Percentiles rank a stretch among this genome's conserved stretches.
Conservation (phyloP, 1,140 invertebrate species). For the Tribolium castaneum region DNA sequence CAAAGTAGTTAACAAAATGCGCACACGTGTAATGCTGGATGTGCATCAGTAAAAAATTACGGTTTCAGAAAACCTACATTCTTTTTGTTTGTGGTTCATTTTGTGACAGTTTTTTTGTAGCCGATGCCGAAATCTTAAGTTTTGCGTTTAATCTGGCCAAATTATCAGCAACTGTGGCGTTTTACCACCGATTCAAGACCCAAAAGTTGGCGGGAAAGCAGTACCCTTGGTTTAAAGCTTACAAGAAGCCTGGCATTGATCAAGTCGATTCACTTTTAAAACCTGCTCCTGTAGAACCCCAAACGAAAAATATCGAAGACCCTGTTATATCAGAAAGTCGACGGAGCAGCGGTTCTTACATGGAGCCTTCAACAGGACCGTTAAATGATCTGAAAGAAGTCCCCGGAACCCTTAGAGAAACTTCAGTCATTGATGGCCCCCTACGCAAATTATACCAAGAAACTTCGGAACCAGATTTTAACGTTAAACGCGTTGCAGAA, state of each 20-base stretch:
- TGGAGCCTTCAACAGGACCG: conserved; percentile 47
- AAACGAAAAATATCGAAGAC: not conserved
- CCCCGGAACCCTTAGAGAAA: conserved; percentile 34
- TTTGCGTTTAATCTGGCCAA: conserved; percentile 74
- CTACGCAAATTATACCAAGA: conserved; percentile 32
- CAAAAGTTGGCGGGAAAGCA: conserved; percentile 77
- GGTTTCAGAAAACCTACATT: not conserved
- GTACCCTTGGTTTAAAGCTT: conserved; percentile 74
- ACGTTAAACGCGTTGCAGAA: conserved; percentile 47
- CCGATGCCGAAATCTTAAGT: conserved; percentile 72
- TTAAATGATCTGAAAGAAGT: not conserved
- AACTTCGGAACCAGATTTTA: conserved; percentile 49
- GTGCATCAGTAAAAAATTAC: too few species aligned
- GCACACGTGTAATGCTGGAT: too few species aligned
- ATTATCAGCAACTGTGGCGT: conserved; percentile 74
- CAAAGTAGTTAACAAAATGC: too few species aligned
- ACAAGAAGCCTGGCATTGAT: conserved; percentile 47
- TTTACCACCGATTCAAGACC: conserved; percentile 80
- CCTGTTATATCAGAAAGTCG: conserved; percentile 41
- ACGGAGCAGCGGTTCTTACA: conserved; percentile 58
- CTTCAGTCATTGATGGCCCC: conserved; percentile 46
- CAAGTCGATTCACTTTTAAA: not conserved
- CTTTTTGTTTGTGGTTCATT: not conserved
- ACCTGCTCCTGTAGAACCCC: not conserved
- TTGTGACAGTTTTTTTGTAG: conserved; percentile 63